phyloP scores from a whole-genome alignment of 2,113 vertebrate species.

The Piaya cayana region DNA sequence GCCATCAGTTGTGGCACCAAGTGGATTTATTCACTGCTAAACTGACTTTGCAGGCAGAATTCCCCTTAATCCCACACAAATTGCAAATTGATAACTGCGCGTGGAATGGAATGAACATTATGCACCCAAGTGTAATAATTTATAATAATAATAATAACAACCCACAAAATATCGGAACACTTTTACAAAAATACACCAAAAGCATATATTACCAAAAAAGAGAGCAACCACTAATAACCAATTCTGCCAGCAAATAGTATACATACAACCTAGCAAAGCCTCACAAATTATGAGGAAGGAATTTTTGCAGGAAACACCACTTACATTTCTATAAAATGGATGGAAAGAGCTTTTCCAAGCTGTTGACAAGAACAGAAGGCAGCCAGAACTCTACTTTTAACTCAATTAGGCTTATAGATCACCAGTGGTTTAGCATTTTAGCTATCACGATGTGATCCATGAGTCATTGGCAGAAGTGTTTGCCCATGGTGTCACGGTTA shows the following conservation, averaged over 20 bases:
- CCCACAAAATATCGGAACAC: not conserved
- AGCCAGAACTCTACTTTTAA: not conserved
- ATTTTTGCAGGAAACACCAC: not conserved
- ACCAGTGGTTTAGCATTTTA: not conserved
- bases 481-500: not conserved
- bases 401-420: not conserved
- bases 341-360: not conserved
- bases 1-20: not conserved
- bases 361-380: not conserved
- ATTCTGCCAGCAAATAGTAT: not conserved
- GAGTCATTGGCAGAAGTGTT: not conserved
- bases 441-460: rapidly evolving
- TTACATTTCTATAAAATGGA: not conserved
- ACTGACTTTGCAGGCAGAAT: not conserved
- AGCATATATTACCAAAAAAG: not conserved
- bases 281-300: not conserved
- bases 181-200: not conserved
- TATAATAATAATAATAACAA: not conserved
- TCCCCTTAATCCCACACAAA: not conserved
- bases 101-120: not conserved
- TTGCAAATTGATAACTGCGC: not conserved
- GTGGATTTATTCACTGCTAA: conserved; percentile 21
- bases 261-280: not conserved
- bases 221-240: not conserved
- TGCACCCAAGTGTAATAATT: not conserved